These are phyloP conservation scores for Anser cygnoides DNA, from an alignment of 2,113 vertebrate species.

Conservation along the genomic window DNA sequence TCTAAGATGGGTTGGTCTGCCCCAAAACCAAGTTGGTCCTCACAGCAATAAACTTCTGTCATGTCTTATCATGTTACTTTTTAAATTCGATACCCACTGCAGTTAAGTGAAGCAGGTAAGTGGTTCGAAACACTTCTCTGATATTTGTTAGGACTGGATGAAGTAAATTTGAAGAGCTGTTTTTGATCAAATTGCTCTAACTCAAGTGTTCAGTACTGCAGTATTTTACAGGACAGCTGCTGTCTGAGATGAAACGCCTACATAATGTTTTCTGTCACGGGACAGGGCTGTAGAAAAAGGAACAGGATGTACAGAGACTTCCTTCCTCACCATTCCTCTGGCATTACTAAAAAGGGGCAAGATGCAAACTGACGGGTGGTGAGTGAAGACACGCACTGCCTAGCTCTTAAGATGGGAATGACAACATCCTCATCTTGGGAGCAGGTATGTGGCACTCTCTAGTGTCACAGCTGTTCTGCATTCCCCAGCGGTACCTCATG, in stretches of 20 bases:
- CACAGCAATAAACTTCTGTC: background rate
- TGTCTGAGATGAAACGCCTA: background rate
- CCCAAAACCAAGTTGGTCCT: background rate
- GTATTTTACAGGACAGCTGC: background rate
- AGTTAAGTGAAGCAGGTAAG: background rate
- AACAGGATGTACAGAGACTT: conserved; percentile 57
- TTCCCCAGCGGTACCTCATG: conserved; percentile 14
- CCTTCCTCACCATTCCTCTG: conserved; percentile 66
- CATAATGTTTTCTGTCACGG: background rate
- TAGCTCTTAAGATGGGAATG: conserved; percentile 26
- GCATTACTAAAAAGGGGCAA: conserved; percentile 44
- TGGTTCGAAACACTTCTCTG: background rate
- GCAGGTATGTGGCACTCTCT: conserved; percentile 34
- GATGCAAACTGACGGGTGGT: conserved; percentile 1
- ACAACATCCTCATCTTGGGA: conserved; percentile 30
- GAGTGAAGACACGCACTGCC: background rate
- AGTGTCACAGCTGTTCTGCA: conserved; percentile 55
- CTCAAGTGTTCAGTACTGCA: background rate
- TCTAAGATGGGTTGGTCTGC: background rate
- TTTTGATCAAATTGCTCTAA: background rate
- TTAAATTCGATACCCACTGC: background rate
- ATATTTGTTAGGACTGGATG: background rate
- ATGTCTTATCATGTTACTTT: background rate
- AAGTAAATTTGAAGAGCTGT: background rate
- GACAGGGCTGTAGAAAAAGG: background rate